These are phyloP conservation scores for Lophura swinhoii DNA, from an alignment of 2,797 vertebrate genomes.

Conservation along the genomic window DNA sequence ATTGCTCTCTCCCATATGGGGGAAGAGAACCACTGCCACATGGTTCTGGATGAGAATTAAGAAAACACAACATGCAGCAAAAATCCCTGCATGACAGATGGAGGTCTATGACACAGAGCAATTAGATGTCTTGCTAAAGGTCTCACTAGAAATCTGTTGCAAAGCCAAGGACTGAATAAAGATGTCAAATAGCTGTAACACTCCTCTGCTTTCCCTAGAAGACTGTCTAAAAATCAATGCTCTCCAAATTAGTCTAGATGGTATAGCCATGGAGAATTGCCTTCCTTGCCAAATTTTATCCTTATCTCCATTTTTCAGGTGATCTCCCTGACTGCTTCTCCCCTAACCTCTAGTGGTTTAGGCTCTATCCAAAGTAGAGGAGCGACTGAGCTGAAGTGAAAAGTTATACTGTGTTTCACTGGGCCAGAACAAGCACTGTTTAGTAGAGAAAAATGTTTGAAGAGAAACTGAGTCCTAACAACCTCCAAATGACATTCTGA, in stretches of 20 bases:
- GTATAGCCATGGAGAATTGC: background rate
- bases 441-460: background rate
- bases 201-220: background rate
- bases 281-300: background rate
- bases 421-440: background rate
- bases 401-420: background rate
- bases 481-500: background rate
- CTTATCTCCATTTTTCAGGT: background rate
- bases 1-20: accelerated
- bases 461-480: background rate
- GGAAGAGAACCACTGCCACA: background rate
- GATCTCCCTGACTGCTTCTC: background rate
- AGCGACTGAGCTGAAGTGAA: background rate
- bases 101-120: background rate
- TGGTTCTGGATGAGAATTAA: accelerated
- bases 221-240: background rate
- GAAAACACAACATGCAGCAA: background rate
- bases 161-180: background rate
- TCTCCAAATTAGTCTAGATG: background rate
- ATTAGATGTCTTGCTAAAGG: background rate
- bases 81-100: background rate
- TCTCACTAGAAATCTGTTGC: background rate
- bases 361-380: background rate
- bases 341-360: slow-evolving; percentile 29
- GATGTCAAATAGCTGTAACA: background rate